Conservation (phyloP, 2,797 vertebrate genomes). For the Allobates femoralis region DNA sequence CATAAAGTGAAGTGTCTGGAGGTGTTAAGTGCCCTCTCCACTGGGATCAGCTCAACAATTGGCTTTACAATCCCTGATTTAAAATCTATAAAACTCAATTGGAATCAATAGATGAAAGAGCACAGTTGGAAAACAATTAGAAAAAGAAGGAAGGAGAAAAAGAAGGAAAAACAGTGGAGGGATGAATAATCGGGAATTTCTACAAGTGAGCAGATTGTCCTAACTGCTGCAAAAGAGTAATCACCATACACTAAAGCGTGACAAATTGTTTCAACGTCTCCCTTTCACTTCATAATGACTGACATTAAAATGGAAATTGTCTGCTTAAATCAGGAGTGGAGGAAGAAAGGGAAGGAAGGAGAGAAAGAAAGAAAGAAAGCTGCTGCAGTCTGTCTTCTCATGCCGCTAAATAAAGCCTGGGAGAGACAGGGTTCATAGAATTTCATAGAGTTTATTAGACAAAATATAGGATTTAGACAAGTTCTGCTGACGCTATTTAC, state of each 20-base stretch:
- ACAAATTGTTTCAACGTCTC: conserved; percentile 60
- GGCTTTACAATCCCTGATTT: conserved; percentile 51
- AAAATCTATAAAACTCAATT: conserved; percentile 58
- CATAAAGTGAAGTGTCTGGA: conserved; percentile 56
- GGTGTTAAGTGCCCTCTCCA: conserved; percentile 41
- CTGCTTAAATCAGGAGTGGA: conserved; percentile 36
- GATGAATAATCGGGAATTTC: conserved; percentile 50
- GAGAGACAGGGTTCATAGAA: conserved; percentile 73
- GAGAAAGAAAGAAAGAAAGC: background rate
- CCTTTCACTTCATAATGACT: conserved; percentile 62
- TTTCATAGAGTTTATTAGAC: conserved; percentile 99
- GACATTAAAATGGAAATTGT: conserved; percentile 63
- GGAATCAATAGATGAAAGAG: conserved; percentile 58
- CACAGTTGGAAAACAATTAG: conserved; percentile 43
- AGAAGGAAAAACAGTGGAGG: conserved; percentile 20
- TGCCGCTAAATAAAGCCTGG: conserved; percentile 13
- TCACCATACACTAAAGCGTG: conserved; percentile 60
- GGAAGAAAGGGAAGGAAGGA: too few species aligned
- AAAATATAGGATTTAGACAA: conserved; percentile 99
- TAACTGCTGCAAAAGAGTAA: conserved; percentile 52
- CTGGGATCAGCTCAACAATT: conserved; percentile 59
- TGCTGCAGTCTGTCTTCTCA: background rate
- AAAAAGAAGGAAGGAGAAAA: background rate
- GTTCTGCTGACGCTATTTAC: conserved; percentile 97
- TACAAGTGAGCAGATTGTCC: conserved; percentile 60